Evolutionary conservation across 2,888 invertebrate species (phyloP), one percentile per base, ranked within the genome.

Genomic region (Melanostoma mellinum): DNA sequence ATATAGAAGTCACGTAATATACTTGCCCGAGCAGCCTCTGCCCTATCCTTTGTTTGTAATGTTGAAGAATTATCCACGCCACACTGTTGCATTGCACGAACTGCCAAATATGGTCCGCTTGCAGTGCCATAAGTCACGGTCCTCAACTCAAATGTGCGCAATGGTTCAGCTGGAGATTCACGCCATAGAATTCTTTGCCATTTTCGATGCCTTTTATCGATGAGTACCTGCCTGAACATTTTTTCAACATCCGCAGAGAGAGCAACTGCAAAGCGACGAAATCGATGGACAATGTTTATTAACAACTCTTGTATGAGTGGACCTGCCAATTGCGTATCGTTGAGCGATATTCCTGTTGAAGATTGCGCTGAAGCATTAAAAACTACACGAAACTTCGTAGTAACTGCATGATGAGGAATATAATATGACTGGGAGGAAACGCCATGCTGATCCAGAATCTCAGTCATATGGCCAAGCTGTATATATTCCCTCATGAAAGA

Each of bases 171-270:
- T 4, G 84, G 72, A 9, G 80, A 75, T 50, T 81, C 80, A 1
- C 86, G 86, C 86, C 86, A 87, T 40, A 86, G 55, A 40, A 87
- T 86, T 35, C 53, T 71, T 42, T 87, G 87, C 71, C 79, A 87
- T 5, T 58, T 44, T 30, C 82, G 52, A 38, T 87, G 86, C 5
- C 81, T 55, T 3, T 72, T 46, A 6, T 80, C 46, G 52, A 87
- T 32, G 3, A 61, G 60, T 2, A 86, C 78, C 35, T 85, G 81
- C 8, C 86, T 81, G 67, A 85, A 87, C 86, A 87, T 87, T 40
- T 86, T 84, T n/a, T 85, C 85, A 4, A 87, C 85, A 42, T 87
- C 87, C 50, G 84, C 77, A 0, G 87, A 87, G 50, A 87, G 82
- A 3, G 86, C 87, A 46, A 86, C 60, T 8, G 44, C 33, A 44